Percentiles rank a stretch among this genome's conserved stretches.
Evolutionary conservation across 2,888 invertebrate species (phyloP).

Genomic region (Cephus pulcher): DNA sequence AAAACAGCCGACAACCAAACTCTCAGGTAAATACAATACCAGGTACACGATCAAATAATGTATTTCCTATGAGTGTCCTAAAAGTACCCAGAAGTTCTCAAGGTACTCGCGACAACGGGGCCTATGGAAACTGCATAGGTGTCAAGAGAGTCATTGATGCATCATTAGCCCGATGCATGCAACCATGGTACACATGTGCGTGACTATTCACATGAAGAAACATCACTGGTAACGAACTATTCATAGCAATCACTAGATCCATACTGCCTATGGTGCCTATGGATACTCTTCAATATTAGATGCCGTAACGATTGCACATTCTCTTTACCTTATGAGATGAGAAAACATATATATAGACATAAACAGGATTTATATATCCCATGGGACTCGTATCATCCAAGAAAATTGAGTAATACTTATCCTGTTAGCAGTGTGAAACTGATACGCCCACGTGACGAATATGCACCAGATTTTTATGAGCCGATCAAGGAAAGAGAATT

Average conservation of each 20-base stretch:
- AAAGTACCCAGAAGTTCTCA: too few relatives aligned
- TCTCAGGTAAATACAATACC: too few relatives aligned
- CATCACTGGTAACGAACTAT: conserved; percentile 44
- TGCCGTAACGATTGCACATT: conserved; percentile 43
- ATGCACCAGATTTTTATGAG: too few relatives aligned
- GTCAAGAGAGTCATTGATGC: conserved; percentile 44
- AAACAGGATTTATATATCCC: not conserved
- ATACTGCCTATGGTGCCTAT: not conserved
- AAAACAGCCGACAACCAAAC: too few relatives aligned
- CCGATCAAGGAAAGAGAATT: not conserved
- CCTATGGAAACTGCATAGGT: not conserved
- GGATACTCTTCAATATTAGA: conserved; percentile 23
- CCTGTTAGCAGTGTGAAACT: not conserved
- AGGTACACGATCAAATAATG: too few relatives aligned
- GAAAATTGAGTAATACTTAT: not conserved
- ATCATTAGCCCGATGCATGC: conserved; percentile 40
- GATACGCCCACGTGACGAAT: not conserved
- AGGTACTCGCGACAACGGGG: not conserved
- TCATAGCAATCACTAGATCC: conserved; percentile 37
- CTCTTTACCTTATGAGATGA: not conserved
- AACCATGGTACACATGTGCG: not conserved
- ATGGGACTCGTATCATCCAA: not conserved
- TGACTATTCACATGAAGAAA: not conserved
- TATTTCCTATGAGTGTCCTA: too few relatives aligned
- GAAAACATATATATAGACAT: not conserved